Evolutionary conservation across 64 coral and sea anemone species (phyloP).

Genomic region (Stichodactyla helianthus): DNA sequence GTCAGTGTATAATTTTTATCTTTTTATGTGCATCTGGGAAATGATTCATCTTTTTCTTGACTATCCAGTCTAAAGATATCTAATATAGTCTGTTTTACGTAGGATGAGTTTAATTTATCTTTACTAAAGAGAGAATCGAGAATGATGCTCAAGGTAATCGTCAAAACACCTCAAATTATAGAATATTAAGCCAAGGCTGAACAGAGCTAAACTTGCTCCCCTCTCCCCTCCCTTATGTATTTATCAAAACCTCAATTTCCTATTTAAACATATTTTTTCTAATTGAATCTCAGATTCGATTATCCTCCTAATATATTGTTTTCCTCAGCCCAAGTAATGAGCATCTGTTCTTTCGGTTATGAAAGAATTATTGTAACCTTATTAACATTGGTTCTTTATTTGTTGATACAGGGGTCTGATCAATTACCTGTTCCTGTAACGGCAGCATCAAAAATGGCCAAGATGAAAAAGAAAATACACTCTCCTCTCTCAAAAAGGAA

Average conservation of each 20-base stretch:
- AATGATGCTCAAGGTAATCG: too few species aligned
- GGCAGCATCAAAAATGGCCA: slow-evolving; percentile 77
- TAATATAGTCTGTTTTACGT: neutral
- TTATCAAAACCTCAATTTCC: neutral
- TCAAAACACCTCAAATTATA: too few species aligned
- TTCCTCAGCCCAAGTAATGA: neutral
- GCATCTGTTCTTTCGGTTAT: neutral
- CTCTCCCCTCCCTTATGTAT: neutral
- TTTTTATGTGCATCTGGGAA: neutral
- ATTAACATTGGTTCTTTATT: neutral
- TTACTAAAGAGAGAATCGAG: too few species aligned
- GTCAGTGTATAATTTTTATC: neutral
- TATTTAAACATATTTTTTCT: neutral
- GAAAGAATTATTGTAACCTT: neutral
- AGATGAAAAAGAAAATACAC: slow-evolving; percentile 90
- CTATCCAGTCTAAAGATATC: neutral
- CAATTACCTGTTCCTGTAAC: slow-evolving; percentile 57
- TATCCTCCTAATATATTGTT: neutral
- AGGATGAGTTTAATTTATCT: neutral
- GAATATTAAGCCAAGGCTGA: too few species aligned
- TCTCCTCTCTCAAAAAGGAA: slow-evolving; percentile 81
- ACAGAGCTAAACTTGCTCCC: too few species aligned
- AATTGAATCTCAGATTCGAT: neutral
- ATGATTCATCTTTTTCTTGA: neutral
- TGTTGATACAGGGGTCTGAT: slow-evolving; percentile 40